Evolutionary conservation across 2,797 vertebrate genomes (phyloP).

Genomic region (Passerculus sandwichensis): DNA sequence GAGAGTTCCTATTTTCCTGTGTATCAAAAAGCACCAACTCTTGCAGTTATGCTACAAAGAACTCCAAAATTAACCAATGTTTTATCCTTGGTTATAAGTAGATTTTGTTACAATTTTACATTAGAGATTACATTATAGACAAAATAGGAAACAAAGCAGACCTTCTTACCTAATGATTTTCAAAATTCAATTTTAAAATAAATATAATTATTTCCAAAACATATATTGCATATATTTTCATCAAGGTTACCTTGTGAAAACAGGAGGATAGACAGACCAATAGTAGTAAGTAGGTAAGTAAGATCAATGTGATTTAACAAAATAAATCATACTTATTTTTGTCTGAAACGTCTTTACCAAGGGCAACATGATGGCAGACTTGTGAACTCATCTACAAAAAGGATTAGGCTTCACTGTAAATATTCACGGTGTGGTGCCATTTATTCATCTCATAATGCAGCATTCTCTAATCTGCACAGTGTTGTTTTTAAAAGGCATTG

Average conservation of each 20-base stretch:
- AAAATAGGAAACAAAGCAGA: background rate
- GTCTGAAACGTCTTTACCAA: slow-evolving; percentile 7
- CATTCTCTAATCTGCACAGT: slow-evolving; percentile 44
- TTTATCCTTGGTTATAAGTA: background rate
- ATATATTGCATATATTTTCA: background rate
- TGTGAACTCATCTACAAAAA: slow-evolving; percentile 45
- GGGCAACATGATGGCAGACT: background rate
- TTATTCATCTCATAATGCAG: slow-evolving; percentile 51
- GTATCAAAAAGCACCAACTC: background rate
- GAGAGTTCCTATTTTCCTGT: background rate
- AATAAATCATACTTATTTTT: background rate
- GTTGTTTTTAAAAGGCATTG: slow-evolving; percentile 43
- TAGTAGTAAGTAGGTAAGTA: background rate
- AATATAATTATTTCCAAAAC: background rate
- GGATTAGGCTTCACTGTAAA: slow-evolving; percentile 37
- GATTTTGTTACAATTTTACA: background rate
- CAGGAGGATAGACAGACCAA: background rate
- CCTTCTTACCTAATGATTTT: background rate
- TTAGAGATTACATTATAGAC: background rate
- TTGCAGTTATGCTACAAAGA: background rate
- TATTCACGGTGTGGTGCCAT: slow-evolving; percentile 19
- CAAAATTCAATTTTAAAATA: background rate
- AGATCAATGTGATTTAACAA: background rate
- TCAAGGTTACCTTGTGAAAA: background rate
- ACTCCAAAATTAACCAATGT: background rate